Evolutionary conservation across 2,797 vertebrate genomes (phyloP).

Genomic region (Hydrophis major): DNA sequence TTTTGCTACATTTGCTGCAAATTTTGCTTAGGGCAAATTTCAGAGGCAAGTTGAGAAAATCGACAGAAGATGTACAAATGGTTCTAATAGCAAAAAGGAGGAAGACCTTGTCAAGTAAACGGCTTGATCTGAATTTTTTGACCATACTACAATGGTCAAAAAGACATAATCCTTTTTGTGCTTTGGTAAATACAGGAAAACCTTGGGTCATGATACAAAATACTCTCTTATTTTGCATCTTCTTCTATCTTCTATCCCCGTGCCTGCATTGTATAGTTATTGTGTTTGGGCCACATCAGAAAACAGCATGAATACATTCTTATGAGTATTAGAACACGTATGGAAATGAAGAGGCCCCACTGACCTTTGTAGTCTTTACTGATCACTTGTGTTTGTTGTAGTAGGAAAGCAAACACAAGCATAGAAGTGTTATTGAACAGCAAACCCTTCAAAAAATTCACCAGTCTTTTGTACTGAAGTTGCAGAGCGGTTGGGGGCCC

Average conservation of each 20-base stretch:
- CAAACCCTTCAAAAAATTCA: conserved; percentile 81
- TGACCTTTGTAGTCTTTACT: conserved; percentile 75
- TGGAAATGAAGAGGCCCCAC: conserved; percentile 74
- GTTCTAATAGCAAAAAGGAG: conserved; percentile 55
- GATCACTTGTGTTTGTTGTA: conserved; percentile 79
- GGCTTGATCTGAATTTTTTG: conserved; percentile 62
- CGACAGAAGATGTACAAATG: conserved; percentile 42
- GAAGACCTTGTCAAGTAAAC: conserved; percentile 39
- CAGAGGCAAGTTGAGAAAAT: conserved; percentile 50
- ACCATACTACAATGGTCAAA: conserved; percentile 59
- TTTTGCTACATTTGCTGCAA: neutral
- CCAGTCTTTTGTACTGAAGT: conserved; percentile 79
- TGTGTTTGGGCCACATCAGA: conserved; percentile 66
- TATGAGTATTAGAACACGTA: conserved; percentile 77
- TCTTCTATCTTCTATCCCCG: conserved; percentile 48
- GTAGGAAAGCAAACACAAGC: conserved; percentile 79
- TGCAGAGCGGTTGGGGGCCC: conserved; percentile 75
- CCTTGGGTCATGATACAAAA: conserved; percentile 68
- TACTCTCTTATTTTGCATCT: conserved; percentile 66
- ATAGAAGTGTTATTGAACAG: conserved; percentile 80
- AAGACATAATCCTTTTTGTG: conserved; percentile 62
- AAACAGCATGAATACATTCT: conserved; percentile 80
- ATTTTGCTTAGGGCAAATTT: neutral
- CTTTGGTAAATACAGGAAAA: conserved; percentile 64
- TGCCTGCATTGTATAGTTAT: conserved; percentile 61